Evolutionary conservation across 2,797 vertebrate genomes (phyloP).

Genomic region (Cyprinodon diabolis): DNA sequence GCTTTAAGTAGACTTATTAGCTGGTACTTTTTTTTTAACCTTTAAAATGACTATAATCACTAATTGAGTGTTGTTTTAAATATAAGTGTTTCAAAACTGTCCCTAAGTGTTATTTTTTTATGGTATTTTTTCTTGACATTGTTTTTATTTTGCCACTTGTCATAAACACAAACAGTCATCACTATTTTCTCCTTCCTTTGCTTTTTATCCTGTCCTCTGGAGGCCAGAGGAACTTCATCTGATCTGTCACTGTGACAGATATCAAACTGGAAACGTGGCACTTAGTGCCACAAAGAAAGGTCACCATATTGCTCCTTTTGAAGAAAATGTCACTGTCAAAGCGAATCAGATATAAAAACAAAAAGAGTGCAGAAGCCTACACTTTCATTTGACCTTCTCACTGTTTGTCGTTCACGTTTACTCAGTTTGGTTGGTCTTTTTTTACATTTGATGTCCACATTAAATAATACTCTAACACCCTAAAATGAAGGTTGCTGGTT

Average conservation of each 20-base stretch:
- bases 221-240: conserved; percentile 39
- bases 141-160: conserved; percentile 8
- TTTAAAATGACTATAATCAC: background rate
- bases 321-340: conserved; percentile 70
- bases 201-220: conserved; percentile 26
- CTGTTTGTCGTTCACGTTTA: conserved; percentile 23
- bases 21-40: no score
- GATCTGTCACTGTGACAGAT: conserved; percentile 56
- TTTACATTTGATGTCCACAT: background rate
- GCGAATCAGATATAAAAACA: conserved; percentile 49
- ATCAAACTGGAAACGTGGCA: conserved; percentile 52
- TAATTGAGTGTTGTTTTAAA: background rate
- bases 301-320: conserved; percentile 67
- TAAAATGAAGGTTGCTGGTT: no score
- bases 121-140: background rate
- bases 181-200: conserved; percentile 17
- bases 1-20: no score
- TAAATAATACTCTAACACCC: no score
- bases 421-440: conserved; percentile 14
- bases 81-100: background rate
- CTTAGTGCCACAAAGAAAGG: conserved; percentile 64
- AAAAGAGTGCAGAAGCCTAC: conserved; percentile 30
- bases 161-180: conserved; percentile 15
- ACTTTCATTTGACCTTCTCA: conserved; percentile 37
- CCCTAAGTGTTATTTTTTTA: background rate